Conservation (phyloP, 2,888 invertebrate genomes). For the Coenonympha glycerion region DNA sequence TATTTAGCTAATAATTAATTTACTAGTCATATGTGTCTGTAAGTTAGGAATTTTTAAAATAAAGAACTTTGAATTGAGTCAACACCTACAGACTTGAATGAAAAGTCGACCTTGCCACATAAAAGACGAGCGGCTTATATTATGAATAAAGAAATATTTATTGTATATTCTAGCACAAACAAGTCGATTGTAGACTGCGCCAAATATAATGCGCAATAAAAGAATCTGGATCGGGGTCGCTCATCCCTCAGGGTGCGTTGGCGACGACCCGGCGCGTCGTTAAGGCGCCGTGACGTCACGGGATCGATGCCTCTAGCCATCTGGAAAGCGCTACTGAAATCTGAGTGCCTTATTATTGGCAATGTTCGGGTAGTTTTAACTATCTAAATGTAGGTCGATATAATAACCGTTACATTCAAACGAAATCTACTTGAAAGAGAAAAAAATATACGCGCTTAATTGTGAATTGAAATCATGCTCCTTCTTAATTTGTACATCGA, state of each 20-base stretch:
- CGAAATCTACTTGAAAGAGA: too few relatives aligned
- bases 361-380: constrained; percentile 5
- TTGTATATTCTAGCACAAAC: constrained; percentile 13
- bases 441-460: too few relatives aligned
- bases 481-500: too few relatives aligned
- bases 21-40: too few relatives aligned
- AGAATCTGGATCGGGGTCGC: constrained; percentile 49
- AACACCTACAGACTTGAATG: background rate
- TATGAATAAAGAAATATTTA: constrained; percentile 10
- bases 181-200: constrained; percentile 21
- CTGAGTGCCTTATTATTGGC: constrained; percentile 12
- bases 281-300: constrained; percentile 58
- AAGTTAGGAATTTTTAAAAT: too few relatives aligned
- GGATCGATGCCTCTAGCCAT: constrained; percentile 52
- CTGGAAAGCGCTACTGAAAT: constrained; percentile 30
- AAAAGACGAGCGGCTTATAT: constrained; percentile 2
- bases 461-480: too few relatives aligned
- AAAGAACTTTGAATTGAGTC: too few relatives aligned
- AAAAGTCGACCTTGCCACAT: constrained; percentile 4
- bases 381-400: background rate
- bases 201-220: constrained; percentile 26
- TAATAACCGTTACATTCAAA: background rate
- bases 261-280: constrained; percentile 58
- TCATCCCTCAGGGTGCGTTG: constrained; percentile 57
- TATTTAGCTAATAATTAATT: too few relatives aligned